Conservation (phyloP, 2,797 vertebrate genomes). For the Spinibarbus caldwelli region DNA sequence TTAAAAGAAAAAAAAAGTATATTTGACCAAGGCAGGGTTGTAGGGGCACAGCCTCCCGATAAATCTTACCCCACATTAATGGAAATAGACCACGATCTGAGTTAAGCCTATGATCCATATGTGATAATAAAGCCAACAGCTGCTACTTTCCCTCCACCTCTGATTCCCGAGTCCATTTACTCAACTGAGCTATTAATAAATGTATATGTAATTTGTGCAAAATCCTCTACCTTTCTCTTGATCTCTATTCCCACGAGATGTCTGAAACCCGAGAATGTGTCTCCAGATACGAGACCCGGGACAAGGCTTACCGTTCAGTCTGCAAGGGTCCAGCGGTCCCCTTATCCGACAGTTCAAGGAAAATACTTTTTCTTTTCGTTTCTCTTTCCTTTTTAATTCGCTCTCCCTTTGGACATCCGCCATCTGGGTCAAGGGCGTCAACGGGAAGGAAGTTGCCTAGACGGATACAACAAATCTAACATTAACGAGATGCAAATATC, state of each 20-base stretch:
- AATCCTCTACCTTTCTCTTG: conserved; percentile 60
- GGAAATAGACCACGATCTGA: conserved; percentile 60
- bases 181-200: conserved; percentile 60
- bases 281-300: conserved; percentile 58
- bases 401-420: conserved; percentile 71
- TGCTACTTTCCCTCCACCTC: conserved; percentile 26
- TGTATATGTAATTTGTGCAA: conserved; percentile 66
- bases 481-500: conserved; percentile 28
- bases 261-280: conserved; percentile 56
- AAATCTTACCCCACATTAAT: conserved; percentile 70
- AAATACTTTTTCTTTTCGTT: conserved; percentile 79
- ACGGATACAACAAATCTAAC: conserved; percentile 58
- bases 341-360: conserved; percentile 76
- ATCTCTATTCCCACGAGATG: conserved; percentile 58
- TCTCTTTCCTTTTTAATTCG: conserved; percentile 75
- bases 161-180: conserved; percentile 28
- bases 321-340: conserved; percentile 65
- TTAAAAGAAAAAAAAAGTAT: conserved; percentile 51
- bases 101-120: conserved; percentile 57
- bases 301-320: conserved; percentile 65
- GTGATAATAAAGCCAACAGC: conserved; percentile 42
- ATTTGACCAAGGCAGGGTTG: conserved; percentile 56
- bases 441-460: conserved; percentile 64
- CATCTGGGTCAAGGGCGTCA: conserved; percentile 81
- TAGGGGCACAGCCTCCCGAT: conserved; percentile 61